Evolutionary conservation across 2,797 vertebrate species (phyloP).

Genomic region (Bradypodion pumilum): DNA sequence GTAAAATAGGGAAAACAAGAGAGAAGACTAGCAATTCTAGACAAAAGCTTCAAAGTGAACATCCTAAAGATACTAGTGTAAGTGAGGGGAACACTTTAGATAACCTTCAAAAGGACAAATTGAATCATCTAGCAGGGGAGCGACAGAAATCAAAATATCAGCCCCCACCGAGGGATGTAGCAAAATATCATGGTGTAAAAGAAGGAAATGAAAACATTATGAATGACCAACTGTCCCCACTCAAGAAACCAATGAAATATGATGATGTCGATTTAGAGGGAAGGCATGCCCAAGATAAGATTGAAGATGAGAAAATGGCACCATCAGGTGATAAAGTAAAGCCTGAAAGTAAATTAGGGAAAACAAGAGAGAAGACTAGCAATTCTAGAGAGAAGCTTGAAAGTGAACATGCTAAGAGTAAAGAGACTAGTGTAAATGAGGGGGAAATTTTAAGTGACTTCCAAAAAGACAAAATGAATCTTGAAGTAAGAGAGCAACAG

Average conservation of each 20-base stretch:
- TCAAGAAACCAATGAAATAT: not conserved
- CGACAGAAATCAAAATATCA: too few species aligned
- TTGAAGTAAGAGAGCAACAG: slow-evolving; percentile 7
- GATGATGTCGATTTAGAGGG: not conserved
- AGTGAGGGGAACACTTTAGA: not conserved
- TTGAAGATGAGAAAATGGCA: slow-evolving; percentile 24
- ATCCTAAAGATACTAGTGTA: slow-evolving; percentile 5
- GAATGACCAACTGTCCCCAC: not conserved
- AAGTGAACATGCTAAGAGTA: not conserved
- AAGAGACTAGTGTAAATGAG: slow-evolving; percentile 19
- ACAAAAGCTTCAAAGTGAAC: not conserved
- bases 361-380: not conserved
- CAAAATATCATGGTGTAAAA: not conserved
- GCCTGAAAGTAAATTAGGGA: not conserved
- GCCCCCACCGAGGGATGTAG: slow-evolving; percentile 4
- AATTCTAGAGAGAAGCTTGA: not conserved
- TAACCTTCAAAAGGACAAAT: slow-evolving; percentile 33
- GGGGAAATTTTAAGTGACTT: not conserved
- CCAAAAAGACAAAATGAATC: slow-evolving; percentile 13
- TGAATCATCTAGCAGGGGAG: not conserved
- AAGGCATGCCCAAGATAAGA: not conserved
- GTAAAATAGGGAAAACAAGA: not conserved
- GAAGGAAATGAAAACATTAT: slow-evolving; percentile 26
- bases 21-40: not conserved
- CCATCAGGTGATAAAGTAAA: slow-evolving; percentile 3